Evolutionary conservation across 1,140 invertebrate species (phyloP).

Genomic region (Cepaea nemoralis): DNA sequence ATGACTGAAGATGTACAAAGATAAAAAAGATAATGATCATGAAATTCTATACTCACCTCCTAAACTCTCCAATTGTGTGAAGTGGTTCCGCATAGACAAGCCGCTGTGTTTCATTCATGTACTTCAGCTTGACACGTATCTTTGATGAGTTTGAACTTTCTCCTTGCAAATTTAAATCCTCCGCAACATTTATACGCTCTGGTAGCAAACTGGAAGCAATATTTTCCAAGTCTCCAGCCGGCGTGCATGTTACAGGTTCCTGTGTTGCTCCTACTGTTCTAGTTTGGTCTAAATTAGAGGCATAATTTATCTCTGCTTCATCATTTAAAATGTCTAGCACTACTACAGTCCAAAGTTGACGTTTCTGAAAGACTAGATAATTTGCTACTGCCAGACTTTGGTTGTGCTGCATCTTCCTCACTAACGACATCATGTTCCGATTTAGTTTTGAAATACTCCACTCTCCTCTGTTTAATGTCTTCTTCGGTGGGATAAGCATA

Average conservation of each 20-base stretch:
- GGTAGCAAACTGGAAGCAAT: background rate
- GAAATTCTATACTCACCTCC: slow-evolving; percentile 77
- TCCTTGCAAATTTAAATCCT: background rate
- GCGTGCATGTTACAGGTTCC: background rate
- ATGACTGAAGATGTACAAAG: background rate
- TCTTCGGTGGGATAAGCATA: slow-evolving; percentile 24
- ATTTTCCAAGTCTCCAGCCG: background rate
- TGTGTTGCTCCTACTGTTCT: background rate
- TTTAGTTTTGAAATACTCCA: slow-evolving; percentile 35
- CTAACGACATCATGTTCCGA: background rate
- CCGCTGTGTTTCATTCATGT: slow-evolving; percentile 87
- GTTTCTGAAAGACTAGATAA: background rate
- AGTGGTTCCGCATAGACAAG: slow-evolving; percentile 82
- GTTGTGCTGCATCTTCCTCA: background rate
- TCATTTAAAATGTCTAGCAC: background rate
- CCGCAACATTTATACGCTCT: background rate
- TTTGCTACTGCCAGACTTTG: background rate
- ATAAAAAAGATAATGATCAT: background rate
- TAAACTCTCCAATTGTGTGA: slow-evolving; percentile 87
- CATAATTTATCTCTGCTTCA: background rate
- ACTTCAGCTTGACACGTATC: slow-evolving; percentile 86
- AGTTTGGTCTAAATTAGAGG: background rate
- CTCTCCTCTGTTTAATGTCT: slow-evolving; percentile 34
- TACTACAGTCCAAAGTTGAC: background rate
- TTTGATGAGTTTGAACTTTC: slow-evolving; percentile 49